These are phyloP conservation scores for Genyomyrus donnyi DNA, from an alignment of 2,113 vertebrate species.

Conservation along the genomic window DNA sequence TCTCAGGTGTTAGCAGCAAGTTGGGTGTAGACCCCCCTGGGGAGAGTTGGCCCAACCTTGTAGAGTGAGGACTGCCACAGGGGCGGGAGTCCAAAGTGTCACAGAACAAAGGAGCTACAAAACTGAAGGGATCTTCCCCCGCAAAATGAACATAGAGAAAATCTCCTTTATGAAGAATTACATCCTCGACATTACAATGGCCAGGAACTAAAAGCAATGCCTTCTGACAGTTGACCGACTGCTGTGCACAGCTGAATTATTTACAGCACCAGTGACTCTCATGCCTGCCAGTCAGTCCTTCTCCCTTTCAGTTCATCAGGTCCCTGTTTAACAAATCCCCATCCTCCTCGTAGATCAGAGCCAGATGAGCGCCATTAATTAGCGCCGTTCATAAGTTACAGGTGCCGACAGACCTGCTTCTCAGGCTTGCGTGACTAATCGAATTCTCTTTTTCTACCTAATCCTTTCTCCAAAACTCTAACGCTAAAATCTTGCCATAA, in stretches of 20 bases:
- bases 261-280: not conserved
- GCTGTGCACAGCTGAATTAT: not conserved
- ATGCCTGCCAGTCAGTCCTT: not conserved
- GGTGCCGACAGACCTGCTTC: not conserved
- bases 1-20: not conserved
- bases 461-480: not conserved
- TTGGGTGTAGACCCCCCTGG: not conserved
- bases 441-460: not conserved
- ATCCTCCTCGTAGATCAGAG: not conserved
- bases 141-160: not conserved
- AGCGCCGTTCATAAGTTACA: not conserved
- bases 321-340: not conserved
- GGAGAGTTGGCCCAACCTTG: not conserved
- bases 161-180: not conserved
- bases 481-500: not conserved
- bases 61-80: not conserved
- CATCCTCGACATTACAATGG: not conserved
- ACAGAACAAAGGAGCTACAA: not conserved
- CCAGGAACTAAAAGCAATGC: not conserved
- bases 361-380: not conserved
- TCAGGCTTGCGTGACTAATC: constrained; percentile 2
- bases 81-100: not conserved
- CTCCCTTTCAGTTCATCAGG: not conserved
- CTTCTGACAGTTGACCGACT: not conserved
- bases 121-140: not conserved